Conservation (phyloP, 30 jellyfish, hydroid and myxozoan genomes). For the Hydractinia echinata region DNA sequence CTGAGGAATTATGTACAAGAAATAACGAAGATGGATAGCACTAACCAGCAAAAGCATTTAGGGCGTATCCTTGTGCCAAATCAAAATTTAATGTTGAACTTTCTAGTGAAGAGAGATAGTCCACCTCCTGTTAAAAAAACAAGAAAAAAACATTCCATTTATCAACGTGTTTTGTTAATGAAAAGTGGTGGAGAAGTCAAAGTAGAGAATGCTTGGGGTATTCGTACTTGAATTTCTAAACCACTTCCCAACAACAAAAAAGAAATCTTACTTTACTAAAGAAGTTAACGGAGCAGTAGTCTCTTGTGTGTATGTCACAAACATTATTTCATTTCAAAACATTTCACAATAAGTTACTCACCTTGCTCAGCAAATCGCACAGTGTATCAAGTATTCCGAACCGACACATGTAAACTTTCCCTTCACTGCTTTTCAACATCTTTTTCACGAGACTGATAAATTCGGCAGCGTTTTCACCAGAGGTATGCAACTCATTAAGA, state of each 20-base stretch:
- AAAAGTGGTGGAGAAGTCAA: not conserved
- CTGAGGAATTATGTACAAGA: not conserved
- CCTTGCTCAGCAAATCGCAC: conserved; percentile 58
- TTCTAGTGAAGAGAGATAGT: conserved; percentile 51
- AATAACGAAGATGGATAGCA: not conserved
- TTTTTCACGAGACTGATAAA: conserved; percentile 52
- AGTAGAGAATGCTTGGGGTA: not conserved
- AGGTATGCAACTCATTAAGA: conserved; percentile 50
- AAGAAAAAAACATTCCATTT: not conserved
- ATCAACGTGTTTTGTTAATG: not conserved
- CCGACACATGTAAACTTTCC: conserved; percentile 57
- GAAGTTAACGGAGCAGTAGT: not conserved
- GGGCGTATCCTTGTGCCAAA: conserved; percentile 80
- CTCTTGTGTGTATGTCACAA: too few relatives aligned
- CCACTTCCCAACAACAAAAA: too few relatives aligned
- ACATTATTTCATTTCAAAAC: too few relatives aligned
- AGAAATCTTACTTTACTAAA: not conserved
- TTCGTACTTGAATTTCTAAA: too few relatives aligned
- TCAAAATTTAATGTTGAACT: conserved; percentile 55
- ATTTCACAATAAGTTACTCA: not conserved
- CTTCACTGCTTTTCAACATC: conserved; percentile 46
- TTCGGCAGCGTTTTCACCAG: conserved; percentile 85
- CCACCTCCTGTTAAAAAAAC: conserved; percentile 53
- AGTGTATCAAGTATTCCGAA: conserved; percentile 59
- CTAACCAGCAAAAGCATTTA: conserved; percentile 79